phyloP scores from a whole-genome alignment of 1,140 invertebrate species.

The Drosophila paulistorum region DNA sequence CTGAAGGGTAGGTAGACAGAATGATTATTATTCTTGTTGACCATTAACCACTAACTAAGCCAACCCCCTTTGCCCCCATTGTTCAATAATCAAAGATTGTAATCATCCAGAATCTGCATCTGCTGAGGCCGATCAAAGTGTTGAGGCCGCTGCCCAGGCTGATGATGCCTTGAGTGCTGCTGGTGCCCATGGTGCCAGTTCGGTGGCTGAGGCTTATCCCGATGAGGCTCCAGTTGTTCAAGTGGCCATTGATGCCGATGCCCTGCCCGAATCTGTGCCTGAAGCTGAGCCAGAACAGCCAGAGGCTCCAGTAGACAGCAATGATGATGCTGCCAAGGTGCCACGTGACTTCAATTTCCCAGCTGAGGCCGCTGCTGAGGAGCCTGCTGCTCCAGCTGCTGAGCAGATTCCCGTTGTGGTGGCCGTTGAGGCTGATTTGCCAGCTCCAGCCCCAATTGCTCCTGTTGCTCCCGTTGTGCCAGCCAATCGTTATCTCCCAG shows the following conservation, averaged over 20 bases:
- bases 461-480: constrained; percentile 62
- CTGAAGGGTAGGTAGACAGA: constrained; percentile 62
- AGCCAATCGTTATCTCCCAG: constrained; percentile 74
- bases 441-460: constrained; percentile 68
- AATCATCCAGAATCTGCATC: constrained; percentile 70
- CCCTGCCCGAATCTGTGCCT: constrained; percentile 26
- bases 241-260: constrained; percentile 49
- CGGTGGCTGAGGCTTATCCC: constrained; percentile 79
- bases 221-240: constrained; percentile 67
- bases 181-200: constrained; percentile 65
- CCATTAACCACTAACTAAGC: constrained; percentile 33
- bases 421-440: constrained; percentile 66
- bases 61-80: constrained; percentile 11
- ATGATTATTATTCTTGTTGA: neutral
- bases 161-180: constrained; percentile 68
- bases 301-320: constrained; percentile 34
- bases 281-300: constrained; percentile 29
- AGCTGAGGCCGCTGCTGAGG: constrained; percentile 48
- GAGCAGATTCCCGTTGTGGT: constrained; percentile 30
- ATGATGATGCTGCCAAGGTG: constrained; percentile 73
- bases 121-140: constrained; percentile 53
- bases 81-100: constrained; percentile 75
- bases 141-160: constrained; percentile 50
- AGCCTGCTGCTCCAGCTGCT: constrained; percentile 26
- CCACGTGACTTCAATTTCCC: constrained; percentile 72